Evolutionary conservation across 2,888 invertebrate species (phyloP).

Genomic region (Keiferia lycopersicella): DNA sequence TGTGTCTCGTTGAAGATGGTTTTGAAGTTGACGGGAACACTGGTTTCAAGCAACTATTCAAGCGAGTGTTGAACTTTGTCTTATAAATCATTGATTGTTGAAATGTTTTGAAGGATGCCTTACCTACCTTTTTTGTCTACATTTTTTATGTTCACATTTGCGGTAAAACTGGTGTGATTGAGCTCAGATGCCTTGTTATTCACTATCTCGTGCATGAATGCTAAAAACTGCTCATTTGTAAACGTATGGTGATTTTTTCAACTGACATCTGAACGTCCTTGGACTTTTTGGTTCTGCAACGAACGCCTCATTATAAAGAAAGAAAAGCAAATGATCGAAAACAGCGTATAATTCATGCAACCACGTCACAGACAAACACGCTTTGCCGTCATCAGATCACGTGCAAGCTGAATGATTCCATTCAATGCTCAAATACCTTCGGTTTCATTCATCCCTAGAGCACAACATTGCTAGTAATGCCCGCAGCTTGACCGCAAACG

Average conservation of each 20-base stretch:
- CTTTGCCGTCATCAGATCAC: background rate
- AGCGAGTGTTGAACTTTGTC: background rate
- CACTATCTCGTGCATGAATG: background rate
- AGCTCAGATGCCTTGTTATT: background rate
- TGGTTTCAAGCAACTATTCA: too few relatives aligned
- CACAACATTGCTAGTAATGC: background rate
- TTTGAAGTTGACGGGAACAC: background rate
- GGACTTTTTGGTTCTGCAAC: background rate
- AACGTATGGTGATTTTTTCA: background rate
- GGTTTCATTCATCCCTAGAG: conserved; percentile 19
- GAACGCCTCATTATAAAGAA: background rate
- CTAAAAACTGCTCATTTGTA: background rate
- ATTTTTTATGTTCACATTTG: too few relatives aligned
- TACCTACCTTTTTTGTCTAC: too few relatives aligned
- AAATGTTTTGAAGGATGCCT: too few relatives aligned
- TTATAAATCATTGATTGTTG: background rate
- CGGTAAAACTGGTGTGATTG: background rate
- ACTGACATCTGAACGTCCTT: conserved; percentile 2
- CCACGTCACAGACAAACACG: background rate
- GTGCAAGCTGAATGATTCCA: conserved; percentile 24
- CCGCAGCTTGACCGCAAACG: conserved; percentile 7
- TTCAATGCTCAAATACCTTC: conserved; percentile 18
- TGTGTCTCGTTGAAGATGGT: background rate
- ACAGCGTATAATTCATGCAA: background rate
- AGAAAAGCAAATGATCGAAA: conserved; percentile 1